Conservation (phyloP, 2,113 vertebrate species). For the Nannospalax galili region DNA sequence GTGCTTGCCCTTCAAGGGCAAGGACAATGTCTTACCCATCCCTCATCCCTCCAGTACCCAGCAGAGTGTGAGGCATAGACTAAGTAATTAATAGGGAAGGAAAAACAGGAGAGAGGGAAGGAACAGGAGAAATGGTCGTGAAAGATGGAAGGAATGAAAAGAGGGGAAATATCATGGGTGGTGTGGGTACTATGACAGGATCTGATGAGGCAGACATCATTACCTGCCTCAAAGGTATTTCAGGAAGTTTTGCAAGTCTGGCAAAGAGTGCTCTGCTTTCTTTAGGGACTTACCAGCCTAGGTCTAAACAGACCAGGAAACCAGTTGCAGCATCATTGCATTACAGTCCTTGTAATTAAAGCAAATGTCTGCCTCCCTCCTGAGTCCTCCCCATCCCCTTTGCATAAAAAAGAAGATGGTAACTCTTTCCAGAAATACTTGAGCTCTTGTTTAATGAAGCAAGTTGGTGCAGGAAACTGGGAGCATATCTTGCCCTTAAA, state of each 20-base stretch:
- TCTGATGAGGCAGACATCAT: background rate
- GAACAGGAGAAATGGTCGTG: background rate
- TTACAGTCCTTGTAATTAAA: background rate
- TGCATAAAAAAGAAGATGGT: background rate
- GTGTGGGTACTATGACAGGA: background rate
- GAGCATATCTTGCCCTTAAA: background rate
- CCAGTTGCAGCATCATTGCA: background rate
- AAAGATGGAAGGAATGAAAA: background rate
- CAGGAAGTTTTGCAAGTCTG: background rate
- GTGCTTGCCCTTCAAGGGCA: conserved; percentile 71
- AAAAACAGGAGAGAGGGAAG: background rate
- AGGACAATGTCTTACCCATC: conserved; percentile 57
- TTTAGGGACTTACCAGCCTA: background rate
- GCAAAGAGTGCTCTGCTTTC: background rate
- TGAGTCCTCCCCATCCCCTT: background rate
- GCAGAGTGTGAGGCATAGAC: conserved; percentile 59
- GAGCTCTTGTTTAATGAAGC: background rate
- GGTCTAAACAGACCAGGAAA: background rate
- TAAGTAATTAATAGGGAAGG: conserved; percentile 43
- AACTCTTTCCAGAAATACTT: background rate
- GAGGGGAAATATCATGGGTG: background rate
- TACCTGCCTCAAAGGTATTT: background rate
- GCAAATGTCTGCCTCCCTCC: background rate
- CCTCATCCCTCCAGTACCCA: conserved; percentile 61
- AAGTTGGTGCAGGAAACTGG: background rate